These are phyloP conservation scores for Plectropomus leopardus DNA, from an alignment of 2,113 vertebrate genomes.

Conservation along the genomic window DNA sequence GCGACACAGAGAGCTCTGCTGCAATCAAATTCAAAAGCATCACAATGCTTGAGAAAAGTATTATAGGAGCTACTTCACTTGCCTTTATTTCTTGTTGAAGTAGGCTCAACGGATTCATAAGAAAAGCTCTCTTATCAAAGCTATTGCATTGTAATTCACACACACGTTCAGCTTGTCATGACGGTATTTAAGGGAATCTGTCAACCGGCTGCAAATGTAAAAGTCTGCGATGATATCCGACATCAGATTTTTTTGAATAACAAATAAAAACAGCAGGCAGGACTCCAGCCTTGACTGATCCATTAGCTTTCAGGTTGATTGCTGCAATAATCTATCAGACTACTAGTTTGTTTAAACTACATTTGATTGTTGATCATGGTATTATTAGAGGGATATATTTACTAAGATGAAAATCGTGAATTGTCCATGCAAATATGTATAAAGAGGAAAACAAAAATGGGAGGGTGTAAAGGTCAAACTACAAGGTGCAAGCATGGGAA, in stretches of 20 bases:
- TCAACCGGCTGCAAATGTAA: not conserved
- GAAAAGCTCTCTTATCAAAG: not conserved
- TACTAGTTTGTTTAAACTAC: not conserved
- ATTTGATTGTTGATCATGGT: not conserved
- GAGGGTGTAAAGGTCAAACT: constrained; percentile 42
- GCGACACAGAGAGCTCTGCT: not conserved
- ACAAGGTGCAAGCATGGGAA: not conserved
- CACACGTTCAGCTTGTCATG: not conserved
- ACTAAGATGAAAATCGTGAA: not conserved
- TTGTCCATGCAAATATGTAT: not conserved
- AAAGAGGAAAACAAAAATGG: not conserved
- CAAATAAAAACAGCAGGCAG: not conserved
- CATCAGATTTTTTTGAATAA: constrained; percentile 2
- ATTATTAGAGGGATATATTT: not conserved
- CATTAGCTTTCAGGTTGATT: constrained; percentile 20
- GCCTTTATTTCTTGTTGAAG: not conserved
- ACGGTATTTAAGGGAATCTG: not conserved
- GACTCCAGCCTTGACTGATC: constrained; percentile 1
- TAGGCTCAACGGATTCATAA: not conserved
- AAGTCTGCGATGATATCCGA: not conserved
- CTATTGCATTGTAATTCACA: not conserved
- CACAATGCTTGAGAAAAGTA: not conserved
- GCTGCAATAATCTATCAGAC: not conserved
- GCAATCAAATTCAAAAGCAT: not conserved
- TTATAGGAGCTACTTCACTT: not conserved